Conservation (phyloP, 2,797 vertebrate species). For the Peromyscus melanophrys region DNA sequence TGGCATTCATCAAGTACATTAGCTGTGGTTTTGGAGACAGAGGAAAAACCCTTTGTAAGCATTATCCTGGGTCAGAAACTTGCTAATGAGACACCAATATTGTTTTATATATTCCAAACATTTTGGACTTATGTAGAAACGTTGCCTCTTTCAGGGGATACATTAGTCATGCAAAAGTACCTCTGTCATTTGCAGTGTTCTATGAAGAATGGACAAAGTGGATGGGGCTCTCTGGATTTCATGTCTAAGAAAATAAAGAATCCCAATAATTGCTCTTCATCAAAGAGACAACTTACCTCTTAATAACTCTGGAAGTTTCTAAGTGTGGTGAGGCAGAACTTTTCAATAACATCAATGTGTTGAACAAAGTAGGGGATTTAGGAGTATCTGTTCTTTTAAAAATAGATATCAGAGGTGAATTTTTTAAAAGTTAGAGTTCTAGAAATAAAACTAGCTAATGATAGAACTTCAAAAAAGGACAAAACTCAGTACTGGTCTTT, state of each 20-base stretch:
- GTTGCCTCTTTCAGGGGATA: not conserved
- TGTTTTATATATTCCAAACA: not conserved
- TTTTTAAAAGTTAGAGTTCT: constrained; percentile 36
- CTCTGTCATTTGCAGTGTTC: not conserved
- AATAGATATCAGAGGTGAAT: constrained; percentile 21
- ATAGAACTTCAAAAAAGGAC: constrained; percentile 23
- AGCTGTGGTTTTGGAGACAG: not conserved
- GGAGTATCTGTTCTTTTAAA: constrained; percentile 16
- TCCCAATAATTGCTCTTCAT: constrained; percentile 59
- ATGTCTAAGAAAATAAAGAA: constrained; percentile 27
- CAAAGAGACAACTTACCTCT: constrained; percentile 72
- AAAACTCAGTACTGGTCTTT: constrained; percentile 60
- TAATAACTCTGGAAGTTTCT: constrained; percentile 11
- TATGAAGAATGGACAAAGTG: not conserved
- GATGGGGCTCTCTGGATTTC: not conserved
- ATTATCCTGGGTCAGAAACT: not conserved
- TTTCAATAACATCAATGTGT: constrained; percentile 76
- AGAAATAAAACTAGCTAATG: constrained; percentile 65
- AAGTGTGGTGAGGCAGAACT: constrained; percentile 61
- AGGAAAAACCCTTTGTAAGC: not conserved
- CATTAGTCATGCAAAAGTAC: constrained; percentile 6
- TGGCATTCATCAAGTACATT: not conserved
- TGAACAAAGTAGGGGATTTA: constrained; percentile 75
- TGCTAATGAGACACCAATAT: not conserved
- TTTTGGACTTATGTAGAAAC: not conserved